These are phyloP conservation scores for Drymodes brunneopygia DNA, from an alignment of 2,113 vertebrate genomes.

Conservation along the genomic window DNA sequence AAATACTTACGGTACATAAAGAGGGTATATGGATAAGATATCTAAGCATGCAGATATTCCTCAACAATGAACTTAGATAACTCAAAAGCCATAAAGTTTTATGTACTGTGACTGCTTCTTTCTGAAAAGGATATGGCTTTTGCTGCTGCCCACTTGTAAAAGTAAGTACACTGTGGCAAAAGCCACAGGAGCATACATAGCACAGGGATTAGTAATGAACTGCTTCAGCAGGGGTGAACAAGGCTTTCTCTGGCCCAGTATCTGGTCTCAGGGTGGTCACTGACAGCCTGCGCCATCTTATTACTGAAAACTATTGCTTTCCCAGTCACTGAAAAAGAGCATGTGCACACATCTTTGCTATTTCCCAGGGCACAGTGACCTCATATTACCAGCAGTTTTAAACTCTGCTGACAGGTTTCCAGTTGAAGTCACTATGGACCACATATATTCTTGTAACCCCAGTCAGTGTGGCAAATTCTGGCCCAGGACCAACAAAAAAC, in stretches of 20 bases:
- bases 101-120: not conserved
- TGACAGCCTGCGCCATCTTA: not conserved
- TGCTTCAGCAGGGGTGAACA: not conserved
- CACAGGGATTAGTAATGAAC: not conserved
- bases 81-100: not conserved
- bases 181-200: not conserved
- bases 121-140: not conserved
- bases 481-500: not conserved
- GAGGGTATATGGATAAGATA: not conserved
- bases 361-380: not conserved
- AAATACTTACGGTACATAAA: not conserved
- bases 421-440: not conserved
- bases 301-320: not conserved
- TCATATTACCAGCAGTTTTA: not conserved
- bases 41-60: not conserved
- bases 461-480: not conserved
- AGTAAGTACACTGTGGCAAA: not conserved
- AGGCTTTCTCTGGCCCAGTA: not conserved
- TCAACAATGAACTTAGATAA: not conserved
- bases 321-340: not conserved
- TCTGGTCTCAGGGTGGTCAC: not conserved
- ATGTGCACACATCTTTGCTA: accelerated
- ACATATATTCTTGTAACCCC: not conserved
- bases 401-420: not conserved
- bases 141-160: not conserved